Evolutionary conservation across 2,113 vertebrate species (phyloP).

Genomic region (Mustela lutreola): DNA sequence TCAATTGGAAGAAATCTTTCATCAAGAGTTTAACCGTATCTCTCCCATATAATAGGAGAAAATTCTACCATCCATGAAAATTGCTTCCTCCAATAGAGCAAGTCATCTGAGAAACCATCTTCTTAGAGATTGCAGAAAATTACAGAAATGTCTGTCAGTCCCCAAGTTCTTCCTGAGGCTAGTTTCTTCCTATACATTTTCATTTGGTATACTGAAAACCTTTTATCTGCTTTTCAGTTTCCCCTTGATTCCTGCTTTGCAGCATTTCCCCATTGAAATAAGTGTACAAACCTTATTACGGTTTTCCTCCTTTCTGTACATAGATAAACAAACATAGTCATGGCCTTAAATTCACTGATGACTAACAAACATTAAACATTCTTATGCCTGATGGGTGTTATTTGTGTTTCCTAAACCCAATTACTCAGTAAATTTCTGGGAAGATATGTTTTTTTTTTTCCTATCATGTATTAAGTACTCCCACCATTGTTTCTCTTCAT

Average conservation of each 20-base stretch:
- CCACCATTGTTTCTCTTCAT: not conserved
- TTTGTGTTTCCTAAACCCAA: not conserved
- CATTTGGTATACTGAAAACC: not conserved
- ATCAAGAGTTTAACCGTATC: conserved; percentile 76
- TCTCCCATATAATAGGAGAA: conserved; percentile 66
- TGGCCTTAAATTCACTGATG: not conserved
- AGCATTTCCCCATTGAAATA: not conserved
- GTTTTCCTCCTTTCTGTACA: not conserved
- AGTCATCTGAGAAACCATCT: conserved; percentile 68
- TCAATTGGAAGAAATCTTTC: conserved; percentile 77
- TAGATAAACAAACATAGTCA: not conserved
- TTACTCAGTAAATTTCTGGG: not conserved
- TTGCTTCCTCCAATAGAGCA: conserved; percentile 73
- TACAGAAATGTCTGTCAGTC: conserved; percentile 40
- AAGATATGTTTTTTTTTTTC: not conserved
- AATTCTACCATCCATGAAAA: conserved; percentile 77
- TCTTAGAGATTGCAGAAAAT: conserved; percentile 71
- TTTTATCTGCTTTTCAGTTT: conserved; percentile 32
- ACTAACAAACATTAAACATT: not conserved
- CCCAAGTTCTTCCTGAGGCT: conserved; percentile 8
- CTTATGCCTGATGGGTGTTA: not conserved
- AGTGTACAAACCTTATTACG: not conserved
- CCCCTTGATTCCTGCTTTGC: not conserved
- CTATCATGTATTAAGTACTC: not conserved
- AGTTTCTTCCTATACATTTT: conserved; percentile 29